Evolutionary conservation across 1,140 invertebrate genomes (phyloP).

Genomic region (Drosophila subpulchrella): DNA sequence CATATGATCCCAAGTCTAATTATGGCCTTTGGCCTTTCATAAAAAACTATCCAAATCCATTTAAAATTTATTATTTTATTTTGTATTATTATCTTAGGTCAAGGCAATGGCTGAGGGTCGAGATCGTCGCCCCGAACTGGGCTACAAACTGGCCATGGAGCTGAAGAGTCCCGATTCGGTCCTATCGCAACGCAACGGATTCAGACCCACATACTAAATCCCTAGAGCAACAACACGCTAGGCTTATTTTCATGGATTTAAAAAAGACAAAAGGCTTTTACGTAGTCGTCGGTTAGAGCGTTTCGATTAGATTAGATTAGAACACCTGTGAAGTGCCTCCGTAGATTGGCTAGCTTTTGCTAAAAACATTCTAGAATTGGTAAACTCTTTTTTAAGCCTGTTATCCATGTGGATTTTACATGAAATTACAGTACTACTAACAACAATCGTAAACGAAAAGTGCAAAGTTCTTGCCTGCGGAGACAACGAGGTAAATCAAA

Average conservation of each 20-base stretch:
- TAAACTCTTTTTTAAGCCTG: constrained; percentile 38
- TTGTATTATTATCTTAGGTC: constrained; percentile 85
- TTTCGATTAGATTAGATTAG: constrained; percentile 38
- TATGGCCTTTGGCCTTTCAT: too few species aligned
- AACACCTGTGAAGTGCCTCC: constrained; percentile 57
- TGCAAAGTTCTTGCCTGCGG: constrained; percentile 21
- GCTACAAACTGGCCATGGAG: constrained; percentile 94
- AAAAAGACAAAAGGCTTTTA: constrained; percentile 39
- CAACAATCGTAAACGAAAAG: constrained; percentile 9
- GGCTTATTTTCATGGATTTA: constrained; percentile 33
- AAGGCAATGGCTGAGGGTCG: constrained; percentile 93
- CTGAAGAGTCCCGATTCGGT: constrained; percentile 87
- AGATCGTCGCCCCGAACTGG: constrained; percentile 93
- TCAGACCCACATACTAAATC: constrained; percentile 63
- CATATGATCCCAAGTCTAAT: too few species aligned
- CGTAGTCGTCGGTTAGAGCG: constrained; percentile 47
- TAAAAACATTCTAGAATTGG: constrained; percentile 48
- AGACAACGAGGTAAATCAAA: constrained; percentile 9
- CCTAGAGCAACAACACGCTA: constrained; percentile 29
- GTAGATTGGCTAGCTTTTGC: constrained; percentile 68
- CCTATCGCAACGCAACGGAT: constrained; percentile 79
- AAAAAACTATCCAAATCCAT: too few species aligned
- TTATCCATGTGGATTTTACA: constrained; percentile 48
- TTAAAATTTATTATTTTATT: too few species aligned
- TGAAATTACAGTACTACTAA: constrained; percentile 13